Evolutionary conservation across 2,797 vertebrate genomes (phyloP).

Genomic region (Helarctos malayanus): DNA sequence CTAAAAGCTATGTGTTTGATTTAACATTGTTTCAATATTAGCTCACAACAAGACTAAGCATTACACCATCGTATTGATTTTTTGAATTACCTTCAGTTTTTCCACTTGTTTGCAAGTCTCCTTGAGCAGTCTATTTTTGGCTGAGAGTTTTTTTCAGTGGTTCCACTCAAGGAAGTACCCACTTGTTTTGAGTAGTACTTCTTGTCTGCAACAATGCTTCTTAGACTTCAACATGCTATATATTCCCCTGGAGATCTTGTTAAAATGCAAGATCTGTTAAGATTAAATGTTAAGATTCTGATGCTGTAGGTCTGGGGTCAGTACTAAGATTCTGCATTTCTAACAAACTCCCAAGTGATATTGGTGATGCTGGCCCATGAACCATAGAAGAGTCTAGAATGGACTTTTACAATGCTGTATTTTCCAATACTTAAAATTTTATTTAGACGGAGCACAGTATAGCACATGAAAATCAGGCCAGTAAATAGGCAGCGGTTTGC

Average conservation of each 20-base stretch:
- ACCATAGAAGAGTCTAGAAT: neutral
- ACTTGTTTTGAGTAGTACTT: conserved; percentile 61
- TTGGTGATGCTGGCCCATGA: neutral
- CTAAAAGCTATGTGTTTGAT: conserved; percentile 40
- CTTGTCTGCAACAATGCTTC: conserved; percentile 32
- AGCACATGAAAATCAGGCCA: neutral
- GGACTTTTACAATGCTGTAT: neutral
- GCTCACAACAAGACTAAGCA: conserved; percentile 42
- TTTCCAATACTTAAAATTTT: conserved; percentile 44
- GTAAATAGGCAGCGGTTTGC: conserved; percentile 4
- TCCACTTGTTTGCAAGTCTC: conserved; percentile 60
- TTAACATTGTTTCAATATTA: conserved; percentile 68
- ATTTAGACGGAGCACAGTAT: neutral
- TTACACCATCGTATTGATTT: conserved; percentile 5
- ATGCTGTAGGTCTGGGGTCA: neutral
- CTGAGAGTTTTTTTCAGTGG: conserved; percentile 27
- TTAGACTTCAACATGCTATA: conserved; percentile 1
- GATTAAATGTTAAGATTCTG: neutral
- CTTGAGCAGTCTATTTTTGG: conserved; percentile 70
- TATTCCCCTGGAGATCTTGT: neutral
- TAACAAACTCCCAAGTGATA: neutral
- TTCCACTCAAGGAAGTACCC: conserved; percentile 59
- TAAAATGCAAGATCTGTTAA: conserved; percentile 15
- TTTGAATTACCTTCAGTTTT: conserved; percentile 70
- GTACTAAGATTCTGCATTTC: neutral